A percentile compares a stretch with the other conserved stretches of the same genome.
These are phyloP conservation scores for Colius striatus DNA, from an alignment of 2,113 vertebrate genomes.

Conservation along the genomic window DNA sequence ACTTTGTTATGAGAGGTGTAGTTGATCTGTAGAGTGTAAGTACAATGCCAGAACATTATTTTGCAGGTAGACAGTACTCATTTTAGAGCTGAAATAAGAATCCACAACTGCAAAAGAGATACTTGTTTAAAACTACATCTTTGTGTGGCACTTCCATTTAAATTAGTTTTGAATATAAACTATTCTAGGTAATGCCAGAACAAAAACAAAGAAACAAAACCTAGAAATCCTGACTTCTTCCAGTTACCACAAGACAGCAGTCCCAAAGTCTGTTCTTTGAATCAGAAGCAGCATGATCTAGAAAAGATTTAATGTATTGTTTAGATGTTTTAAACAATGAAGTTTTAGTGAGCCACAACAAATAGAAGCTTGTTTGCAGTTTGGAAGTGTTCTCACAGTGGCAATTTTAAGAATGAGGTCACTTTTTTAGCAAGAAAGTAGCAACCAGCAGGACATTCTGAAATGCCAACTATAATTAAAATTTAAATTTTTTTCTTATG, in stretches of 20 bases:
- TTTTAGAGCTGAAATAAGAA: neutral
- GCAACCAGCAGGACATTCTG: slow-evolving; percentile 32
- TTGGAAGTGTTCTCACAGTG: neutral
- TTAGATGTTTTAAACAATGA: slow-evolving; percentile 34
- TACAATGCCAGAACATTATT: neutral
- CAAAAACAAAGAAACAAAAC: too few relatives aligned
- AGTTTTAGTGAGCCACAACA: neutral
- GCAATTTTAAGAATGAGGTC: slow-evolving; percentile 55
- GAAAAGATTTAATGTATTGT: neutral
- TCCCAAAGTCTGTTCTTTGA: neutral
- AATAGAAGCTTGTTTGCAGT: slow-evolving; percentile 37
- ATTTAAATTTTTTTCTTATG: slow-evolving; percentile 44
- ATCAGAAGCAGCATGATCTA: neutral
- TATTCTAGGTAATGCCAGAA: neutral
- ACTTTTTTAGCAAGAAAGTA: slow-evolving; percentile 41
- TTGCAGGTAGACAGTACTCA: neutral
- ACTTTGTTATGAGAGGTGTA: neutral
- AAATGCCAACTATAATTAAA: slow-evolving; percentile 61
- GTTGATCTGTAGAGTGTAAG: neutral
- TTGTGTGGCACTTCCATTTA: neutral
- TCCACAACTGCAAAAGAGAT: neutral
- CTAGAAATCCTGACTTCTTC: neutral
- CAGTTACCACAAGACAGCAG: neutral
- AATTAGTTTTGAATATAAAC: neutral
- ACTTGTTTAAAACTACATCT: neutral